Evolutionary conservation across 92 coral and sea anemone genomes (phyloP), one percentile per base, ranked within the genome.

Genomic region (Virgularia gustaviana): DNA sequence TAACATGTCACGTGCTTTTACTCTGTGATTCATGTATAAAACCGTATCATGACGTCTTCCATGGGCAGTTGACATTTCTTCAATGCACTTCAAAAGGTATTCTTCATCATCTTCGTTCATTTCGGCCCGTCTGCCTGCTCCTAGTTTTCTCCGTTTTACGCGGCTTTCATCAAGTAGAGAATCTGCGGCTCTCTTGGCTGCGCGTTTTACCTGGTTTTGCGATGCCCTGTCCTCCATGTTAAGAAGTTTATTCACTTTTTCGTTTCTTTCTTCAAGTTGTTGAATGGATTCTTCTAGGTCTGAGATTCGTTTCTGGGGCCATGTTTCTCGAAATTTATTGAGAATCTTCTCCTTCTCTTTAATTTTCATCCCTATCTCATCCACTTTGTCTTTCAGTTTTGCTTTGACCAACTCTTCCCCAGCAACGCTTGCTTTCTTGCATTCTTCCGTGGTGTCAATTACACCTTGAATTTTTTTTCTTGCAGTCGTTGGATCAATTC

Each of bases 31-130:
- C 72, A 85, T 39, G 67, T 77, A 81, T 60, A 85, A 18, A 13
- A 85, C 83, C 2, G 86, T 76, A 77, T 81, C 81, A 49, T 82
- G 85, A 9, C 84, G 25, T 74, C 90, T 82, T 53, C 91, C 81
- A 42, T 83, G 83, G 38, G 73, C 39, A 0, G 91, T 87, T 12
- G 85, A 59, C 88, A 74, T 79, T n/a, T 79, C 76, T 31, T 77
- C 80, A 28, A 79, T 78, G 9, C 81, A 27, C 38, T 76, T 53
- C 16, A 85, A 58, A 16, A 81, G 29, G 52, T 20, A 87, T 31
- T 73, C 47, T 44, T 86, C 87, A 22, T 84, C 85, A 34, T 79
- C 81, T 44, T 79, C 74, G 20, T 64, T 71, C 83, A 81, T 85
- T 51, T 81, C 76, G 7, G 39, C 49, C 18, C 67, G 82, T 43